Evolutionary conservation across 2,113 vertebrate genomes (phyloP).

Genomic region (Tylochromis polylepis): DNA sequence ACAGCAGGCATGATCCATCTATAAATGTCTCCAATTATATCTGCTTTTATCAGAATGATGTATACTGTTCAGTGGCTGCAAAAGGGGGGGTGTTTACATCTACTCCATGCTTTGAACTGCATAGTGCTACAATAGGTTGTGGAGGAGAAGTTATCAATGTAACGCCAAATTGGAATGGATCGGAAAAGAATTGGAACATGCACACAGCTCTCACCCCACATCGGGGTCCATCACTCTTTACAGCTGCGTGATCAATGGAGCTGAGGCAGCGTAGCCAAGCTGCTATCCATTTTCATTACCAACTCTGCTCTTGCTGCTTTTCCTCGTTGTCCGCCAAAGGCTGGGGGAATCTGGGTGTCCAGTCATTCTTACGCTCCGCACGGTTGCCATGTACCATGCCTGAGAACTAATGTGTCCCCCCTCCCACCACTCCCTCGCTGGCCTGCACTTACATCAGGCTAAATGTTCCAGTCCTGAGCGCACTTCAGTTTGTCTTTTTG

Average conservation of each 20-base stretch:
- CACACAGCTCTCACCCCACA: slow-evolving; percentile 9
- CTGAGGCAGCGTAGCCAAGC: slow-evolving; percentile 17
- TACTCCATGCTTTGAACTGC: background rate
- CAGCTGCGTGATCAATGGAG: slow-evolving; percentile 50
- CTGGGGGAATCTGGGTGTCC: background rate
- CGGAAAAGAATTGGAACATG: slow-evolving; percentile 48
- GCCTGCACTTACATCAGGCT: background rate
- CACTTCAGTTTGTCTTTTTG: background rate
- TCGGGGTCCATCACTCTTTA: slow-evolving; percentile 38
- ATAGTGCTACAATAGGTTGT: background rate
- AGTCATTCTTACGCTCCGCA: background rate
- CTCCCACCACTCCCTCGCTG: background rate
- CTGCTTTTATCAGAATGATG: slow-evolving; percentile 27
- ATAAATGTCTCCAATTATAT: slow-evolving; percentile 47
- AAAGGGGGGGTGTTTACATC: slow-evolving; percentile 19
- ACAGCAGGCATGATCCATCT: background rate
- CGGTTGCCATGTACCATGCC: background rate
- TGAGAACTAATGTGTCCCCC: background rate
- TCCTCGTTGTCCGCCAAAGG: slow-evolving; percentile 15
- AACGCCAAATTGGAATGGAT: slow-evolving; percentile 70
- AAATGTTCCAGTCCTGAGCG: background rate
- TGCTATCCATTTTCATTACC: slow-evolving; percentile 66
- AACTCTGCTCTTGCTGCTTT: slow-evolving; percentile 22
- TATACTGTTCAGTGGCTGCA: slow-evolving; percentile 14
- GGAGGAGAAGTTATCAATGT: slow-evolving; percentile 62